These are phyloP conservation scores for Melanogrammus aeglefinus DNA, from an alignment of 2,797 vertebrate genomes.

Conservation along the genomic window DNA sequence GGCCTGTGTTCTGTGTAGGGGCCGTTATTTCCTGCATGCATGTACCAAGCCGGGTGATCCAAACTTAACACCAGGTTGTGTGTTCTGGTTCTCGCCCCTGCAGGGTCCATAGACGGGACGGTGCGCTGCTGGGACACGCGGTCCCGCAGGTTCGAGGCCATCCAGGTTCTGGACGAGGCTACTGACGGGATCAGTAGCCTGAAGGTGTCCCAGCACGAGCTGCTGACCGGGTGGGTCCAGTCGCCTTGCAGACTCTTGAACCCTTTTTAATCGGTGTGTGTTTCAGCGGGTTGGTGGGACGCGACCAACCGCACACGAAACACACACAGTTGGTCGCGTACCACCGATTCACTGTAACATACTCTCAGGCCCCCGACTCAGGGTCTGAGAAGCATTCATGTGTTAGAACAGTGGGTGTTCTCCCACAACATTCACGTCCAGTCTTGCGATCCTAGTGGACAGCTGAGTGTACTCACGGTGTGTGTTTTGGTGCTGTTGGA, in stretches of 20 bases:
- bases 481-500: neutral
- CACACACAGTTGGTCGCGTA: too few species aligned
- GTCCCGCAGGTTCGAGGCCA: slow-evolving; percentile 80
- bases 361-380: too few species aligned
- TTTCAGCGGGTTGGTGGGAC: neutral
- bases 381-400: too few species aligned
- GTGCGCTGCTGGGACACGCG: slow-evolving; percentile 93
- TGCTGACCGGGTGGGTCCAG: slow-evolving; percentile 83
- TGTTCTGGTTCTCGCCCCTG: neutral
- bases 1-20: too few species aligned
- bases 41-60: neutral
- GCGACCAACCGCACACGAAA: too few species aligned
- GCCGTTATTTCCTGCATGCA: neutral
- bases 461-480: neutral
- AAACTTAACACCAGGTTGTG: neutral
- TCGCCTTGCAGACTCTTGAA: too few species aligned
- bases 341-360: too few species aligned
- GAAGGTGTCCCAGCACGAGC: slow-evolving; percentile 82
- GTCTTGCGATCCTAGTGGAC: too few species aligned
- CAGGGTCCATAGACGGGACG: slow-evolving; percentile 89
- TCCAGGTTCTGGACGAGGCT: slow-evolving; percentile 87
- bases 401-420: neutral
- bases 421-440: too few species aligned
- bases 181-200: slow-evolving; percentile 89
- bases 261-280: neutral